phyloP scores from a whole-genome alignment of 1,140 invertebrate species.

The Helicoverpa armigera region DNA sequence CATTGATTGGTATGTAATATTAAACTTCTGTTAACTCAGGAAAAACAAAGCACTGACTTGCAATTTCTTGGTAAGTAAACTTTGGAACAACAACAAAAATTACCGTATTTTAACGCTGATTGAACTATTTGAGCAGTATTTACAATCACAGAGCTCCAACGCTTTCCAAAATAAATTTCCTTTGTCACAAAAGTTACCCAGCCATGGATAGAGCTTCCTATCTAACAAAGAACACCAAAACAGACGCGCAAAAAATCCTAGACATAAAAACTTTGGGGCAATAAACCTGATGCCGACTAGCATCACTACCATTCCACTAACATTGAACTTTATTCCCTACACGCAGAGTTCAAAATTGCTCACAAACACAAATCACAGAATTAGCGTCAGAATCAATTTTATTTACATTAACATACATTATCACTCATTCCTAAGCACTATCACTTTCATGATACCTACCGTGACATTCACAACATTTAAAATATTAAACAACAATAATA shows the following conservation, averaged over 20 bases:
- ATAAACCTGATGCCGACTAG: neutral
- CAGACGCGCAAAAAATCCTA: constrained; percentile 22
- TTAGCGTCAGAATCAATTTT: neutral
- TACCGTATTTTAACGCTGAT: no score
- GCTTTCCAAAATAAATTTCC: neutral
- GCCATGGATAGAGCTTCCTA: neutral
- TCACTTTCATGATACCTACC: constrained; percentile 2
- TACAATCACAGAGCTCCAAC: neutral
- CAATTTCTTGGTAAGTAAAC: no score
- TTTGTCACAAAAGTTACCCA: no score
- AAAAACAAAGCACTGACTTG: no score
- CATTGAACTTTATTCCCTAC: neutral
- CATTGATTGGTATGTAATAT: no score
- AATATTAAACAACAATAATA: neutral
- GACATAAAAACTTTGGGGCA: neutral
- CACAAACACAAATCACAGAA: neutral
- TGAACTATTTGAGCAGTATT: no score
- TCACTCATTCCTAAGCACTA: neutral
- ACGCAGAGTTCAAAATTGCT: neutral
- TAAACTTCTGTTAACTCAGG: no score
- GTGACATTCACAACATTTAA: neutral
- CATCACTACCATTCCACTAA: neutral
- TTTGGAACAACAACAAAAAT: no score
- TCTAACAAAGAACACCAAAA: neutral
- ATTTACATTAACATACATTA: neutral